Conservation (phyloP, 2,113 vertebrate species). For the Hemiscyllium ocellatum region DNA sequence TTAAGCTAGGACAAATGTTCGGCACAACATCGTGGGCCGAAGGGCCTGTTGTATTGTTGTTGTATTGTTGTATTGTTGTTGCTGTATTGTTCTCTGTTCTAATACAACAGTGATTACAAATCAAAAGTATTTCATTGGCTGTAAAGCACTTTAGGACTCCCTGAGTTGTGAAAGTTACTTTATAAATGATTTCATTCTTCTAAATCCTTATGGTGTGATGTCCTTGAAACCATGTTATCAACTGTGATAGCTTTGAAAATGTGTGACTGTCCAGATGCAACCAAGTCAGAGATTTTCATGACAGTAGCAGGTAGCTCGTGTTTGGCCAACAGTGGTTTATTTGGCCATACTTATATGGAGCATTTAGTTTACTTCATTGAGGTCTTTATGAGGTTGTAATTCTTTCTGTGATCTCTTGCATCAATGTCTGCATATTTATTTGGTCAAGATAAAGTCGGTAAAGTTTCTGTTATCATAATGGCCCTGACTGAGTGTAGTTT, state of each 20-base stretch:
- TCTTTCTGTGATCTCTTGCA: too few species aligned
- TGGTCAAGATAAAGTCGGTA: too few species aligned
- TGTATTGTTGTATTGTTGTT: too few species aligned
- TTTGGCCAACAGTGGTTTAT: not conserved
- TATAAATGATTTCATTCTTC: not conserved
- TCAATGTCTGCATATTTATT: too few species aligned
- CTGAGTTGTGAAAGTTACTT: not conserved
- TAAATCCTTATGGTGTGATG: not conserved
- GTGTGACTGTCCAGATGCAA: not conserved
- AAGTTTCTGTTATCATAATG: too few species aligned
- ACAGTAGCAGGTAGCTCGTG: not conserved
- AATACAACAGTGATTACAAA: not conserved
- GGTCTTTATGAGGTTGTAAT: too few species aligned
- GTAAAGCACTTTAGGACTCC: not conserved
- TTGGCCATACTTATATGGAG: not conserved
- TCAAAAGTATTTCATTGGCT: not conserved
- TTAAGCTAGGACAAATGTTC: too few species aligned
- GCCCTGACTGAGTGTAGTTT: too few species aligned
- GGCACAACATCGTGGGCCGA: too few species aligned
- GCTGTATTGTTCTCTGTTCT: too few species aligned
- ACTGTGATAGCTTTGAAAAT: not conserved
- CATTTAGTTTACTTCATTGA: not conserved
- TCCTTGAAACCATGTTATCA: not conserved
- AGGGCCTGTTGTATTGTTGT: too few species aligned
- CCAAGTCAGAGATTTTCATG: not conserved